phyloP scores from a whole-genome alignment of 2,113 vertebrate genomes.

The Syngnathus typhle region DNA sequence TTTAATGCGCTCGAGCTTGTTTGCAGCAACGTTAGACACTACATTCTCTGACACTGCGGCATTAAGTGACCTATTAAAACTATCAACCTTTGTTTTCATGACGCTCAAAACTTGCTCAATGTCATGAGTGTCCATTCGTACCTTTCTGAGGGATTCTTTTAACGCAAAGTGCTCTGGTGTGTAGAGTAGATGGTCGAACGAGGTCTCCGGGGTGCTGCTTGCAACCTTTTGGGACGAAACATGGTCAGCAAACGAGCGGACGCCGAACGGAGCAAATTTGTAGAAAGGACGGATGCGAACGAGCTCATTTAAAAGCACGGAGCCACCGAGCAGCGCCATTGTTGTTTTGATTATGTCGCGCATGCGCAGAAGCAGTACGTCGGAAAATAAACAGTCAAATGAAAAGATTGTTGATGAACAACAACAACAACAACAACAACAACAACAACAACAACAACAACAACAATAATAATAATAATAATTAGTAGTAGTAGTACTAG shows the following conservation, averaged over 20 bases:
- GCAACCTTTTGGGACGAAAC: conserved; percentile 40
- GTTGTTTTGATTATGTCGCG: conserved; percentile 24
- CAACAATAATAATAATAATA: not conserved
- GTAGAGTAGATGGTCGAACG: conserved; percentile 46
- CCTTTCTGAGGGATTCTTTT: conserved; percentile 70
- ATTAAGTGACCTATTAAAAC: not conserved
- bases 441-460: no score
- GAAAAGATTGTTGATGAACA: no score
- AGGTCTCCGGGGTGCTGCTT: conserved; percentile 5
- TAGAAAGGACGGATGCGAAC: conserved; percentile 5
- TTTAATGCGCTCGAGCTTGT: not conserved
- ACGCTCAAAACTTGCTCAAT: not conserved
- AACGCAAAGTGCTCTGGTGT: conserved; percentile 58
- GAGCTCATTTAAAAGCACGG: conserved; percentile 13
- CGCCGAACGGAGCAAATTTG: conserved; percentile 15
- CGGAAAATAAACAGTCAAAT: not conserved
- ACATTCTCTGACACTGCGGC: not conserved
- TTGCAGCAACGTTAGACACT: not conserved
- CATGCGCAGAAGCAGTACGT: conserved; percentile 51
- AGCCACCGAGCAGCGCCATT: conserved; percentile 59
- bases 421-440: no score
- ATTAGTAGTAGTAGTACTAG: not conserved
- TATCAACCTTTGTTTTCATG: not conserved
- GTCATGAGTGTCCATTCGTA: conserved; percentile 35
- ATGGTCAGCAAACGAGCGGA: conserved; percentile 50